Conservation (phyloP, 2,113 vertebrate species). For the Strigops habroptila region DNA sequence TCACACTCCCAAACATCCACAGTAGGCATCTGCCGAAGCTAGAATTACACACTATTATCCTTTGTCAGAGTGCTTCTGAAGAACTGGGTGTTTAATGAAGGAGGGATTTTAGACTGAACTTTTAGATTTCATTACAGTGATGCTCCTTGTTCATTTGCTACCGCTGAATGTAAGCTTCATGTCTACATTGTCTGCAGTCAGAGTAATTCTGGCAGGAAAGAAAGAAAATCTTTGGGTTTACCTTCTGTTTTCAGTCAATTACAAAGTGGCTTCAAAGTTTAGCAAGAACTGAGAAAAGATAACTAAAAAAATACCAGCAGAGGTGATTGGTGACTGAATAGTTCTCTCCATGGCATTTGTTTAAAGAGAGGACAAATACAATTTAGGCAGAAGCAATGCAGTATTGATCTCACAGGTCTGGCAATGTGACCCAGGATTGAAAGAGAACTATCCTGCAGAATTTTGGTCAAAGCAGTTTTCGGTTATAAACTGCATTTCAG, state of each 20-base stretch:
- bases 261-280: neutral
- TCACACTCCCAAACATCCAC: neutral
- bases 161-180: neutral
- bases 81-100: neutral
- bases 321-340: neutral
- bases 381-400: neutral
- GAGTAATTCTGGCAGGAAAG: neutral
- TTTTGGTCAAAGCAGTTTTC: neutral
- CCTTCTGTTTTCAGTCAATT: neutral
- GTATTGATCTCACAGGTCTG: neutral
- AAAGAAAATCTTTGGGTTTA: slow-evolving; percentile 1
- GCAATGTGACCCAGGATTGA: neutral
- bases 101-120: neutral
- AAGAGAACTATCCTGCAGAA: neutral
- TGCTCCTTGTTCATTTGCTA: neutral
- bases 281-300: neutral
- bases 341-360: neutral
- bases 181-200: neutral
- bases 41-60: neutral
- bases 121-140: neutral
- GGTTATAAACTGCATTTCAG: neutral
- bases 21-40: neutral
- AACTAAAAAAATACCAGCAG: neutral
- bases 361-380: neutral
- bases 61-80: neutral